Base-by-base conservation (phyloP, 2,797 vertebrate genomes). In the Varecia variegata region DNA sequence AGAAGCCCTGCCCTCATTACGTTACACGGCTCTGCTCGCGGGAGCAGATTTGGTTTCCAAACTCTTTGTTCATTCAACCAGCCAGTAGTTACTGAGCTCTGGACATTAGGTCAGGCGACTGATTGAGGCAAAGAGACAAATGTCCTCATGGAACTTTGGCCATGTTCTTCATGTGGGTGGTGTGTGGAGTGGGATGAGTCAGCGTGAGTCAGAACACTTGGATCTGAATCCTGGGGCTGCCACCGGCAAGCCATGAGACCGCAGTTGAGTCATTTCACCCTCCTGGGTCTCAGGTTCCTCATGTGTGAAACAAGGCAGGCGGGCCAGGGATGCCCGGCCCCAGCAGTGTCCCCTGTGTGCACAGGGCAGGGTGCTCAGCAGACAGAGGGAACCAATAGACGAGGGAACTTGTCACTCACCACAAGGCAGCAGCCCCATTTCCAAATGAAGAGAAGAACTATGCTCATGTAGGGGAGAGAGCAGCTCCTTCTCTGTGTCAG, bases 151-250 rank as follows among this genome's bases (percentile, higher is more conserved):
- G n/a, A n/a, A 25, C 56, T 77, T 32, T 17, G 79, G 71, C 38
- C 0, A 0, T 40, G 68, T 1, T 1, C 25, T 76, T 32, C 6
- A 1, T 2, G 38, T 4, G 10, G 81, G 45, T 38, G 20, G 40
- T 18, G 23, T 25, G 7, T 13, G 8, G 21, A 38, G n/a, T 68
- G 54, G 60, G 17, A 14, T 1, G 4, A 90, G 52, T 18, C 11
- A 5, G 47, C 50, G 3, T 0, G 0, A 58, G 25, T 45, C 25
- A 21, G 68, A 79, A 15, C 2, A 3, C 68, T 62, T 20, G n/a
- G 21, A 35, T 76, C 30, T 43, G 80, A 88, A 43, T 80, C 38
- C 71, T 60, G 52, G 35, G 0, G 3, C 65, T 47, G 8, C 47
- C 6, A 21, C 23, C 40, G 0, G 0, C 45, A 35, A 74, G 23